A percentile compares a stretch with the other conserved stretches of the same genome.
phyloP scores from a whole-genome alignment of 2,888 invertebrate genomes.

The Drosophila paramelanica region DNA sequence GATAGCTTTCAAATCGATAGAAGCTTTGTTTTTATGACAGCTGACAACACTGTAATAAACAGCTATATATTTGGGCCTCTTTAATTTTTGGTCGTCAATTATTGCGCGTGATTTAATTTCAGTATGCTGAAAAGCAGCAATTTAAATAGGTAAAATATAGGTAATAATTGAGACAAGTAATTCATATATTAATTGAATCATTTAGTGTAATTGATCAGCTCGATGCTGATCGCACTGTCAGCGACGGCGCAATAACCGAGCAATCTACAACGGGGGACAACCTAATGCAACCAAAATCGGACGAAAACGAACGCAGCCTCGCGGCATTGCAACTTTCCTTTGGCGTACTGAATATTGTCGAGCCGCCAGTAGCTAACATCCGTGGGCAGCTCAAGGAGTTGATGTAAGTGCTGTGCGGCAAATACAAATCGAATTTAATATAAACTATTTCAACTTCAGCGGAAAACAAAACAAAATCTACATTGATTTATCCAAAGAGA shows the following conservation, averaged over 20 bases:
- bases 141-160: constrained; percentile 66
- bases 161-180: neutral
- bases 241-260: constrained; percentile 1
- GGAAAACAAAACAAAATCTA: constrained; percentile 84
- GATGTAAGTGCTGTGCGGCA: constrained; percentile 61
- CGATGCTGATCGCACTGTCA: constrained; percentile 16
- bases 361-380: constrained; percentile 78
- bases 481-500: constrained; percentile 83
- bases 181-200: neutral
- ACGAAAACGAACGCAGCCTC: constrained; percentile 49
- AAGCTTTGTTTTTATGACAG: neutral
- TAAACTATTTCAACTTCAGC: constrained; percentile 49
- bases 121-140: constrained; percentile 80
- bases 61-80: constrained; percentile 18
- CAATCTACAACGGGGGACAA: constrained; percentile 22
- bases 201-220: constrained; percentile 59
- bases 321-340: constrained; percentile 75
- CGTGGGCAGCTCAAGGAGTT: constrained; percentile 82
- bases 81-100: constrained; percentile 14
- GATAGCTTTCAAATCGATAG: constrained; percentile 16
- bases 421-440: neutral
- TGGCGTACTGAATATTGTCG: constrained; percentile 78
- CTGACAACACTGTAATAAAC: constrained; percentile 25
- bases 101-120: constrained; percentile 23
- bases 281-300: constrained; percentile 11